phyloP scores from a whole-genome alignment of 2,113 vertebrate genomes.

The Lota lota region DNA sequence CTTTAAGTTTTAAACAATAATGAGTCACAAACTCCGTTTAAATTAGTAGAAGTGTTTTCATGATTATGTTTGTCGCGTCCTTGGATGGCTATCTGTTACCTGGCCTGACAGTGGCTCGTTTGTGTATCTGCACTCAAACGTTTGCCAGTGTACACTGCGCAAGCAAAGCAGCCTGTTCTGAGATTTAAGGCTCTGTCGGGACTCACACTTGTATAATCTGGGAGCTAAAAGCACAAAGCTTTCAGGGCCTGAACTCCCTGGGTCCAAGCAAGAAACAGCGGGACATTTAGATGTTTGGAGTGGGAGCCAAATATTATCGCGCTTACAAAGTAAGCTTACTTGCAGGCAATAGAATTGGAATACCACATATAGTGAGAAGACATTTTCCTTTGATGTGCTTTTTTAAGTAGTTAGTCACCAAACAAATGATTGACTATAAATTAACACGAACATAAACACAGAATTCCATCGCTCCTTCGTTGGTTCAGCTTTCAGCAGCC shows the following conservation, averaged over 20 bases:
- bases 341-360: no score
- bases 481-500: neutral
- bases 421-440: slow-evolving; percentile 10
- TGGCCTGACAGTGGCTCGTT: slow-evolving; percentile 32
- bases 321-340: no score
- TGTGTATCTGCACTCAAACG: slow-evolving; percentile 7
- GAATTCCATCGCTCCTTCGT: slow-evolving; percentile 6
- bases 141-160: neutral
- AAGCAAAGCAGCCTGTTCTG: slow-evolving; percentile 9
- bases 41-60: neutral
- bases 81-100: slow-evolving; percentile 1
- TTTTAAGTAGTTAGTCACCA: slow-evolving; percentile 6
- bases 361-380: no score
- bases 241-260: neutral
- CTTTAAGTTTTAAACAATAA: no score
- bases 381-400: no score
- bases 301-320: neutral
- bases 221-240: neutral
- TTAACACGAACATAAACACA: neutral
- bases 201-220: slow-evolving; percentile 13
- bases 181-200: slow-evolving; percentile 18
- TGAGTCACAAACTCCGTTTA: no score
- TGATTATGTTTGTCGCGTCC: slow-evolving; percentile 12
- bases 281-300: slow-evolving; percentile 22
- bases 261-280: slow-evolving; percentile 3